phyloP scores from a whole-genome alignment of 2,797 vertebrate genomes.

The Rhincodon typus region DNA sequence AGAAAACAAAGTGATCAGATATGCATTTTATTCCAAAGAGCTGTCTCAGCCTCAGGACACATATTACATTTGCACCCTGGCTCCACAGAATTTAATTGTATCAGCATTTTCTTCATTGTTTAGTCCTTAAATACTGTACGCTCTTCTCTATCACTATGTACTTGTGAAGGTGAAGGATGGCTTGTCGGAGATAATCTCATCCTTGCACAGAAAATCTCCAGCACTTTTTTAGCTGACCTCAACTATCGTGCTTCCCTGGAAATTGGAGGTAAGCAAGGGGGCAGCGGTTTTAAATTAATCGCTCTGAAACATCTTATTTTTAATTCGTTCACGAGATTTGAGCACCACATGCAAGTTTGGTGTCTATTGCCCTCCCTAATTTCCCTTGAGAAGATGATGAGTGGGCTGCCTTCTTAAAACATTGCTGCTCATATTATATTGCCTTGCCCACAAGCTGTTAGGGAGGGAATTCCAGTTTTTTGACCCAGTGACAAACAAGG shows the following conservation, averaged over 20 bases:
- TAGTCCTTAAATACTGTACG: neutral
- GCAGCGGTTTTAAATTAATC: too few relatives aligned
- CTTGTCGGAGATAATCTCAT: neutral
- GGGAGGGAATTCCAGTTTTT: neutral
- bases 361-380: neutral
- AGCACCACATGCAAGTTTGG: neutral
- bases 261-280: neutral
- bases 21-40: conserved; percentile 34
- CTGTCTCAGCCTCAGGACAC: neutral
- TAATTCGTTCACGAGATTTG: neutral
- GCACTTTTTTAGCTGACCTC: neutral
- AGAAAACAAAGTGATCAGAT: conserved; percentile 32
- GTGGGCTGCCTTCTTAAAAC: neutral
- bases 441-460: neutral
- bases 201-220: neutral
- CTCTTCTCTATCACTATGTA: neutral
- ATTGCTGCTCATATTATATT: neutral
- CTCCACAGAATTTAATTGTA: neutral
- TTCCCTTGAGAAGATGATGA: neutral
- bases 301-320: neutral
- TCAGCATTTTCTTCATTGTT: neutral
- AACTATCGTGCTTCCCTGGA: neutral
- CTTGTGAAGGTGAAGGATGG: neutral
- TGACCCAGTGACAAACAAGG: neutral
- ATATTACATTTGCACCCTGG: neutral